Conservation (phyloP, 2,888 invertebrate genomes). For the Chromoteleia sp. region DNA sequence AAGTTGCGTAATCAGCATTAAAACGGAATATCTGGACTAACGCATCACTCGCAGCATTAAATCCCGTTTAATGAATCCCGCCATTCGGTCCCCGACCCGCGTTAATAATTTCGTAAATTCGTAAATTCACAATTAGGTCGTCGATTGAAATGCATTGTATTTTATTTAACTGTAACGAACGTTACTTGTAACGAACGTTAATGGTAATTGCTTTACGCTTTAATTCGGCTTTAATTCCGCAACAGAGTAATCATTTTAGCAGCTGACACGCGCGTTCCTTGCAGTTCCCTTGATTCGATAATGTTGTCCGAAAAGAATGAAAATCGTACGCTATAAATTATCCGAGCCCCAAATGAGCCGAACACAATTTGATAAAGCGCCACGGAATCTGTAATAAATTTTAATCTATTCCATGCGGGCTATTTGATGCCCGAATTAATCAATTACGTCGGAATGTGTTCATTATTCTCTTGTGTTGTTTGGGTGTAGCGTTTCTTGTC, state of each 20-base stretch:
- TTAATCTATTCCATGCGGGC: slow-evolving; percentile 17
- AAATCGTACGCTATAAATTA: slow-evolving; percentile 12
- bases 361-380: slow-evolving; percentile 11
- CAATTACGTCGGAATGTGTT: slow-evolving; percentile 8
- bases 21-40: background rate
- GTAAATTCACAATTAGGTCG: slow-evolving; percentile 12
- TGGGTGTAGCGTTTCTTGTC: too few species aligned
- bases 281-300: slow-evolving; percentile 22
- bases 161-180: slow-evolving; percentile 9
- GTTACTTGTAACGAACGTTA: slow-evolving; percentile 23
- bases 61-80: background rate
- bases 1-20: background rate
- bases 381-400: slow-evolving; percentile 13
- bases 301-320: slow-evolving; percentile 5
- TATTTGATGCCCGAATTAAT: background rate
- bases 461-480: slow-evolving; percentile 7
- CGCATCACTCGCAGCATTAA: background rate
- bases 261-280: slow-evolving; percentile 18
- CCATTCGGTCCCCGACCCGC: background rate
- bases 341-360: slow-evolving; percentile 9
- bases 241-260: slow-evolving; percentile 33
- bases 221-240: slow-evolving; percentile 3
- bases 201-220: slow-evolving; percentile 41
- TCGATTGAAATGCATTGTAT: slow-evolving; percentile 1
- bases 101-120: slow-evolving; percentile 23